Conservation (phyloP, 1,140 invertebrate species). For the Mamestra configurata region DNA sequence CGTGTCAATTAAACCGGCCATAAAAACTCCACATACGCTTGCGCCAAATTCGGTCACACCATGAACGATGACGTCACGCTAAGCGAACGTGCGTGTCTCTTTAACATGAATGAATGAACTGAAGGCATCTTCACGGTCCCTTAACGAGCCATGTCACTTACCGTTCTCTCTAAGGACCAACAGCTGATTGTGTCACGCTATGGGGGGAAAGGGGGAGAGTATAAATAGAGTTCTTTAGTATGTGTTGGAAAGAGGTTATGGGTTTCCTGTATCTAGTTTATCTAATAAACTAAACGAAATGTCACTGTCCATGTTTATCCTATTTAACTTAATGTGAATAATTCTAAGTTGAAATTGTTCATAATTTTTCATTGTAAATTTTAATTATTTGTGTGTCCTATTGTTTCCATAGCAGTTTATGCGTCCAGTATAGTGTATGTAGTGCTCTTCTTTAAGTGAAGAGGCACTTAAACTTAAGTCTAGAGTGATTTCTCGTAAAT, state of each 20-base stretch:
- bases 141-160: conserved; percentile 39
- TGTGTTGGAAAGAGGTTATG: not conserved
- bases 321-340: too few relatives aligned
- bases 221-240: conserved; percentile 4
- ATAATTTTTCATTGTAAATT: too few relatives aligned
- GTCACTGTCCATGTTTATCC: too few relatives aligned
- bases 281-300: too few relatives aligned
- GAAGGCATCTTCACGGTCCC: not conserved
- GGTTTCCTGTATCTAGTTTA: not conserved
- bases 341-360: too few relatives aligned
- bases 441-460: too few relatives aligned
- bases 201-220: not conserved
- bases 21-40: not conserved
- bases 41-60: not conserved
- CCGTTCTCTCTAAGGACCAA: conserved; percentile 1
- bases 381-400: too few relatives aligned
- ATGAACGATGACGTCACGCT: not conserved
- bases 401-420: too few relatives aligned
- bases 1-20: too few relatives aligned
- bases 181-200: conserved; percentile 22
- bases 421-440: too few relatives aligned
- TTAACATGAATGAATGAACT: conserved; percentile 27
- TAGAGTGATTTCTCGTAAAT: too few relatives aligned
- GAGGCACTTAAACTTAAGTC: too few relatives aligned
- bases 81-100: conserved; percentile 27